Conservation (phyloP, 2,888 invertebrate genomes). For the Lumbricus terrestris region DNA sequence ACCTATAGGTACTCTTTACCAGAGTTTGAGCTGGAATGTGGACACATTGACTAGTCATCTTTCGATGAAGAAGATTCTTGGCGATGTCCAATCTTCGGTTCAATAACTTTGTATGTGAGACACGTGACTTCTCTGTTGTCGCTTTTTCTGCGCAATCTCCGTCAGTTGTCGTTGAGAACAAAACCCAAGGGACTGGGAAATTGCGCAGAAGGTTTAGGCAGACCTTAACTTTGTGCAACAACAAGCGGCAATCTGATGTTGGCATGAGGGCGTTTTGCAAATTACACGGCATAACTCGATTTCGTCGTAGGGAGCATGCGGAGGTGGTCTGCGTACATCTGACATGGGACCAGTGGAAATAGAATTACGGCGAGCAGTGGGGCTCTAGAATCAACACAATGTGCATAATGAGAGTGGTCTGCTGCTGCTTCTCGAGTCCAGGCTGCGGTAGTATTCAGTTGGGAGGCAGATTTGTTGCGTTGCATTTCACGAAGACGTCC, state of each 20-base stretch:
- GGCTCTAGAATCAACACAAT: not conserved
- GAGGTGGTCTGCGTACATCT: not conserved
- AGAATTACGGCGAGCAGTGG: not conserved
- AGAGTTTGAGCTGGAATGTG: not conserved
- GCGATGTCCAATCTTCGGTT: not conserved
- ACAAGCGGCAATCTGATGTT: not conserved
- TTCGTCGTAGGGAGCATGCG: not conserved
- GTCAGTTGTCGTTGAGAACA: not conserved
- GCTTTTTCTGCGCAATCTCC: not conserved
- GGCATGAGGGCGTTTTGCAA: not conserved
- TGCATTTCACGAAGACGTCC: not conserved
- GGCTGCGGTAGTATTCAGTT: not conserved
- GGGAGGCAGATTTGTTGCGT: not conserved
- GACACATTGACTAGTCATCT: not conserved
- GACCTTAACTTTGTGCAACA: too few relatives aligned
- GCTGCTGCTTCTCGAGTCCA: not conserved
- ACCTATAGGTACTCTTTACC: not conserved
- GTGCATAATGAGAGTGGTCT: conserved; percentile 3
- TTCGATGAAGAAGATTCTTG: not conserved
- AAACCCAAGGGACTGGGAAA: not conserved
- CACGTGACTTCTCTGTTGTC: not conserved
- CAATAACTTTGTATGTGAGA: not conserved
- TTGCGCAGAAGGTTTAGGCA: too few relatives aligned
- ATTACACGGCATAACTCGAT: not conserved
- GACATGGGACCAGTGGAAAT: not conserved